A percentile compares a stretch with the other conserved stretches of the same genome.
phyloP scores from a whole-genome alignment of 1,140 invertebrate genomes.

The Galendromus occidentalis region DNA sequence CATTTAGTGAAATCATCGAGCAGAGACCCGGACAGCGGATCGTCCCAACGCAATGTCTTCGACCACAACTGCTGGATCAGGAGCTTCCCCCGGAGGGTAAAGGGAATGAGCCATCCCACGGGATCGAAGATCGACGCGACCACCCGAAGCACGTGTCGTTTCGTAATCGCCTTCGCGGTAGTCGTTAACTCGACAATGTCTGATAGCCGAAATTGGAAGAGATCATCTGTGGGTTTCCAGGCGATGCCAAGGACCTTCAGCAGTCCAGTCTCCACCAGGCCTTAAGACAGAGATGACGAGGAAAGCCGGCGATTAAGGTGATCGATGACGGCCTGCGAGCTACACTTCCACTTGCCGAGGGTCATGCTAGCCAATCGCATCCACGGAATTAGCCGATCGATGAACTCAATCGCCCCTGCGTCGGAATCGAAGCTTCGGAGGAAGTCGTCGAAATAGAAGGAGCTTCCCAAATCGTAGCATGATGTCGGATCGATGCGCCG shows the following conservation, averaged over 20 bases:
- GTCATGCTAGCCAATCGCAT: neutral
- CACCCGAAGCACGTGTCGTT: conserved; percentile 14
- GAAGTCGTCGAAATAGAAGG: neutral
- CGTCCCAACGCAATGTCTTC: conserved; percentile 16
- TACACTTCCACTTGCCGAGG: neutral
- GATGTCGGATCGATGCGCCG: neutral
- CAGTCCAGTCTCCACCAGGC: neutral
- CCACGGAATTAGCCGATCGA: neutral
- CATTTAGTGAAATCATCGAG: conserved; percentile 13
- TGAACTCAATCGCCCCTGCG: neutral
- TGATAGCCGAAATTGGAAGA: neutral
- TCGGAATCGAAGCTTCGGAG: no score
- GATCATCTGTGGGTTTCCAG: conserved; percentile 5
- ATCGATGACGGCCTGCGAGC: neutral
- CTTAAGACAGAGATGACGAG: neutral
- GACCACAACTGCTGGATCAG: conserved; percentile 17
- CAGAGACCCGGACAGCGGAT: conserved; percentile 11
- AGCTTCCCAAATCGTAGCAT: no score
- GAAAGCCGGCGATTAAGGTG: neutral
- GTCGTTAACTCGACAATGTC: no score
- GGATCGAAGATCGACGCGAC: conserved; percentile 17
- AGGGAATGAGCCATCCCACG: conserved; percentile 15
- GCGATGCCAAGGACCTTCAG: conserved; percentile 7
- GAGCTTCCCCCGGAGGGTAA: conserved; percentile 15
- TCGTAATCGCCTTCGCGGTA: conserved; percentile 5